These are phyloP conservation scores for Catharus ustulatus DNA, from an alignment of 2,797 vertebrate species.

Conservation along the genomic window DNA sequence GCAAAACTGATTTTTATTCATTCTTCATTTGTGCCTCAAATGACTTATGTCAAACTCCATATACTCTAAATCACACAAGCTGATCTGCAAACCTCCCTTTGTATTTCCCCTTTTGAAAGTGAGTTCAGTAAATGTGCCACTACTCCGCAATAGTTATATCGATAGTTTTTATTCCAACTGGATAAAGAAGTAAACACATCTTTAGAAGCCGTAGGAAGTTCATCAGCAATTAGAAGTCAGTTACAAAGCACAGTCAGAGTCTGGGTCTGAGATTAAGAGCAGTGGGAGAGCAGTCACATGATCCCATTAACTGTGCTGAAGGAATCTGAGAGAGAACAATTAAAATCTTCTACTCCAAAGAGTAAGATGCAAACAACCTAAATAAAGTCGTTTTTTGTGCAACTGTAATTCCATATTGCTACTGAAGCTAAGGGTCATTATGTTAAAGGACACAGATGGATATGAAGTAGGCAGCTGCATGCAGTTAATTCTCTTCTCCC, in stretches of 20 bases:
- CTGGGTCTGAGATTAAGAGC: constrained; percentile 53
- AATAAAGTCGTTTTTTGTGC: neutral
- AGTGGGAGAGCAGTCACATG: constrained; percentile 61
- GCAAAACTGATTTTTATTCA: constrained; percentile 21
- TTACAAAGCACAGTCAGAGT: constrained; percentile 55
- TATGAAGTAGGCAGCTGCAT: constrained; percentile 23
- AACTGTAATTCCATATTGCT: neutral
- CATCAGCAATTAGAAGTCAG: constrained; percentile 58
- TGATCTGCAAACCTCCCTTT: constrained; percentile 42
- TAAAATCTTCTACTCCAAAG: constrained; percentile 52
- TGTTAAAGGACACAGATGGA: constrained; percentile 15
- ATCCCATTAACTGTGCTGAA: constrained; percentile 61
- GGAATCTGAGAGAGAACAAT: constrained; percentile 44
- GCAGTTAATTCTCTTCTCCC: neutral
- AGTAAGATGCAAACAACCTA: neutral
- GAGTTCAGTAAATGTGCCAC: constrained; percentile 25
- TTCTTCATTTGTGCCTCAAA: neutral
- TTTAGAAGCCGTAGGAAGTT: constrained; percentile 53
- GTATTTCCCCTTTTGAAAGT: neutral
- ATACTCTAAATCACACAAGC: neutral
- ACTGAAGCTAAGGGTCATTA: constrained; percentile 22
- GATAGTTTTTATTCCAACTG: constrained; percentile 29
- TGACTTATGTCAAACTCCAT: neutral
- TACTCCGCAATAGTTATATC: neutral
- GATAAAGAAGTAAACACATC: constrained; percentile 35